These are phyloP conservation scores for Mimas tiliae DNA, from an alignment of 2,888 invertebrate genomes.

Conservation along the genomic window DNA sequence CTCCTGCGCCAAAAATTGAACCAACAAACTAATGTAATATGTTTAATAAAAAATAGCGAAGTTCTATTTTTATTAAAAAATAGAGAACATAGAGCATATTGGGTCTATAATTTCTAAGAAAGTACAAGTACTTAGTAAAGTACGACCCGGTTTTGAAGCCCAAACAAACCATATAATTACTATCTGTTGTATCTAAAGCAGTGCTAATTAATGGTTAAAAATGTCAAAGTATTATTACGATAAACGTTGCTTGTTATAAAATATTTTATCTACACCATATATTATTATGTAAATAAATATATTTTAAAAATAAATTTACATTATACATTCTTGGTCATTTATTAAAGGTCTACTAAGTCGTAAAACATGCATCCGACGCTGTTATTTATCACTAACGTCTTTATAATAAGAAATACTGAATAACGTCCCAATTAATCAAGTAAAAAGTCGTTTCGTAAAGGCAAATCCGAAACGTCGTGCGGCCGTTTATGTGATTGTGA, in stretches of 20 bases:
- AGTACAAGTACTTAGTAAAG: no score
- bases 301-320: conserved; percentile 15
- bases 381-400: conserved; percentile 30
- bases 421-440: conserved; percentile 40
- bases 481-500: conserved; percentile 53
- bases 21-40: no score
- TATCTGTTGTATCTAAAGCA: background rate
- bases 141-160: background rate
- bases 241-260: background rate
- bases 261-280: background rate
- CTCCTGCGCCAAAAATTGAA: no score
- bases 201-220: conserved; percentile 2
- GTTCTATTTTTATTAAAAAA: no score
- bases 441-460: conserved; percentile 36
- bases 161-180: background rate
- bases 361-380: conserved; percentile 8
- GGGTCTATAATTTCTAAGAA: no score
- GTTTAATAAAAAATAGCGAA: no score
- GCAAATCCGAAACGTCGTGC: conserved; percentile 38
- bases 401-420: conserved; percentile 31
- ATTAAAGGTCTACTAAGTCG: background rate
- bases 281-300: background rate
- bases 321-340: conserved; percentile 7
- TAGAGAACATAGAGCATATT: no score
- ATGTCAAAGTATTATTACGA: background rate